Evolutionary conservation across 2,113 vertebrate genomes (phyloP).

Genomic region (Pituophis catenifer): DNA sequence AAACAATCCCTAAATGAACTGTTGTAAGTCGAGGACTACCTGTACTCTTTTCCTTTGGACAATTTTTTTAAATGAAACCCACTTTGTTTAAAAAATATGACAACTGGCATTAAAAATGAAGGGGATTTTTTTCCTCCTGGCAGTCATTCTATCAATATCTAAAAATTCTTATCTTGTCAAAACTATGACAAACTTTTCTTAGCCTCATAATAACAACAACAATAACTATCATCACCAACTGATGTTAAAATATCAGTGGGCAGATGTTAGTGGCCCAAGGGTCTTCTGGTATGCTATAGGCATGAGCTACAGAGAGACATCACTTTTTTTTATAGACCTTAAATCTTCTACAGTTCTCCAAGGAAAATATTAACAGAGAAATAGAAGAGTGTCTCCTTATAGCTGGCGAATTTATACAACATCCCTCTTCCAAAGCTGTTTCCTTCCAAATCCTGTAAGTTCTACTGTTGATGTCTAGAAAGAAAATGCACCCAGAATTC

Average conservation of each 20-base stretch:
- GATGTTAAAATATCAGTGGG: not conserved
- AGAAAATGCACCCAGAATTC: not conserved
- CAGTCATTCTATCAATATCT: not conserved
- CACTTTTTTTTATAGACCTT: constrained; percentile 20
- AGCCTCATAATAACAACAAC: not conserved
- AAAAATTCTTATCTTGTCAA: not conserved
- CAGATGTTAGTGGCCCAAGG: not conserved
- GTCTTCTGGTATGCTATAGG: not conserved
- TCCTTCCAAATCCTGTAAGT: not conserved
- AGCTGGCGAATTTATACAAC: not conserved
- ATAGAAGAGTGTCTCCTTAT: constrained; percentile 8
- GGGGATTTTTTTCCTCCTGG: not conserved
- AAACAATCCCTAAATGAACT: not conserved
- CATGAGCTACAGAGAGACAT: not conserved
- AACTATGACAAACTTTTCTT: not conserved
- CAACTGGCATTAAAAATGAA: not conserved
- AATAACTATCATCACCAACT: not conserved
- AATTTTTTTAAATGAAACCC: not conserved
- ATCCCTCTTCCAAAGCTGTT: not conserved
- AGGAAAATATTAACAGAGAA: constrained; percentile 22
- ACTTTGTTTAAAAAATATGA: not conserved
- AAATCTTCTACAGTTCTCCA: constrained; percentile 22
- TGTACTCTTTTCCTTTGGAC: not conserved
- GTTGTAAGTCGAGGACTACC: not conserved
- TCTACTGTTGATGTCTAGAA: not conserved